Conservation (phyloP, 2,113 vertebrate species). For the Clarias magur region DNA sequence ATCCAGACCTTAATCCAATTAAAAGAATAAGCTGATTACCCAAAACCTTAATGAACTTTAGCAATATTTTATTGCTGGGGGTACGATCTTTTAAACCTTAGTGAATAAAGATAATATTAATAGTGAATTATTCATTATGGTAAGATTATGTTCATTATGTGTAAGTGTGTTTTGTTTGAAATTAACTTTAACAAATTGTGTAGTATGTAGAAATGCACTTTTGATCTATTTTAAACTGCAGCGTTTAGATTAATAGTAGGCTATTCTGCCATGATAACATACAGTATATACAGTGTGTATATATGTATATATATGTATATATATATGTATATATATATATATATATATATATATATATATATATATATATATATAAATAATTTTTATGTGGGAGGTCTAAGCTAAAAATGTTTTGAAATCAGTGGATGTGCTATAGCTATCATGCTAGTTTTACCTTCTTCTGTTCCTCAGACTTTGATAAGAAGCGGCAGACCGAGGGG, state of each 20-base stretch:
- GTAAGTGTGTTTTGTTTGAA: not conserved
- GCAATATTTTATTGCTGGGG: too few relatives aligned
- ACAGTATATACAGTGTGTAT: too few relatives aligned
- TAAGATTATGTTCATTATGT: not conserved
- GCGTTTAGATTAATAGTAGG: not conserved
- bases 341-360: too few relatives aligned
- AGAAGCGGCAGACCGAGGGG: slow-evolving; percentile 53
- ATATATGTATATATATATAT: too few relatives aligned
- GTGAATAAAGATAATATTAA: not conserved
- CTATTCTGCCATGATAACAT: not conserved
- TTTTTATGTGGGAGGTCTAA: not conserved
- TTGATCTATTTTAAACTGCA: not conserved
- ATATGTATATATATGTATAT: not conserved
- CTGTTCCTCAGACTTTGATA: slow-evolving; percentile 42
- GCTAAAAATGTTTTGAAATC: not conserved
- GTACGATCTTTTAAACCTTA: too few relatives aligned
- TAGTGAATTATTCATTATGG: not conserved
- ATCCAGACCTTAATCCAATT: too few relatives aligned
- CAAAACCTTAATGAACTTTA: too few relatives aligned
- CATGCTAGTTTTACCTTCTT: slow-evolving; percentile 23
- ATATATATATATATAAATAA: too few relatives aligned
- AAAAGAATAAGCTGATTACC: too few relatives aligned
- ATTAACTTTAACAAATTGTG: not conserved
- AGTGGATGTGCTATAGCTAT: slow-evolving; percentile 7
- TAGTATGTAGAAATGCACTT: not conserved